phyloP scores from a whole-genome alignment of 2,113 vertebrate genomes.

The Pachypanchax playfairii region DNA sequence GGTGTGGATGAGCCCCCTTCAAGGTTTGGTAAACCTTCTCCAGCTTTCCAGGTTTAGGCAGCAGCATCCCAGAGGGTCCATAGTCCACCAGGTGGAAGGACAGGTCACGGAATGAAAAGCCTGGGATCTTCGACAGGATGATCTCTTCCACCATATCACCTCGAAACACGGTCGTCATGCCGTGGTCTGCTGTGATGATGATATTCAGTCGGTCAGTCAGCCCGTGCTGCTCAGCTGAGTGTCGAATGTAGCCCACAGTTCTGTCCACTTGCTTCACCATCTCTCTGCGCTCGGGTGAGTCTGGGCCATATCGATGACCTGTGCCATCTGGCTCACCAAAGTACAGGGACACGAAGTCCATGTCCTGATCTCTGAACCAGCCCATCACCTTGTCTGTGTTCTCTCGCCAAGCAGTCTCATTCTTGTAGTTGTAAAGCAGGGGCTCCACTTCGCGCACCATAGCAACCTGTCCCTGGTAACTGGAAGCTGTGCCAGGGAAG shows the following conservation, averaged over 20 bases:
- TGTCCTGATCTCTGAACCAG: constrained; percentile 80
- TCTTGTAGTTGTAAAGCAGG: constrained; percentile 73
- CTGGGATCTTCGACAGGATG: constrained; percentile 63
- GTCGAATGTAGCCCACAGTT: constrained; percentile 85
- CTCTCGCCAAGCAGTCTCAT: constrained; percentile 82
- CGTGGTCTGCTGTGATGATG: constrained; percentile 89
- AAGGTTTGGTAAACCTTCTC: constrained; percentile 84
- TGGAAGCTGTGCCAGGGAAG: constrained; percentile 86
- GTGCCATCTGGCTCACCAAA: constrained; percentile 89
- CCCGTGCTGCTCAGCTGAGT: constrained; percentile 39
- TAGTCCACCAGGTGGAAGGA: constrained; percentile 88
- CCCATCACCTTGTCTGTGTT: constrained; percentile 83
- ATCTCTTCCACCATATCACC: constrained; percentile 72
- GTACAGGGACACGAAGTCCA: constrained; percentile 89
- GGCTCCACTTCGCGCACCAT: constrained; percentile 80
- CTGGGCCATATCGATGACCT: constrained; percentile 86
- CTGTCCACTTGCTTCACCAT: constrained; percentile 89
- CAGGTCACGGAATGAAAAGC: constrained; percentile 85
- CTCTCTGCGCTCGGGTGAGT: constrained; percentile 78
- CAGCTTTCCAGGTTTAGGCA: constrained; percentile 85
- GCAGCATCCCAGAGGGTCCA: constrained; percentile 83
- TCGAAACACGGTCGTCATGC: constrained; percentile 83
- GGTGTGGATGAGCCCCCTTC: constrained; percentile 82
- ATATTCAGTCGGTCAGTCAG: constrained; percentile 81
- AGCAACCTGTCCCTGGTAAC: constrained; percentile 80